A percentile compares a stretch with the other conserved stretches of the same genome.
phyloP scores from a whole-genome alignment of 2,888 invertebrate genomes.

The Cordilura impudica region DNA sequence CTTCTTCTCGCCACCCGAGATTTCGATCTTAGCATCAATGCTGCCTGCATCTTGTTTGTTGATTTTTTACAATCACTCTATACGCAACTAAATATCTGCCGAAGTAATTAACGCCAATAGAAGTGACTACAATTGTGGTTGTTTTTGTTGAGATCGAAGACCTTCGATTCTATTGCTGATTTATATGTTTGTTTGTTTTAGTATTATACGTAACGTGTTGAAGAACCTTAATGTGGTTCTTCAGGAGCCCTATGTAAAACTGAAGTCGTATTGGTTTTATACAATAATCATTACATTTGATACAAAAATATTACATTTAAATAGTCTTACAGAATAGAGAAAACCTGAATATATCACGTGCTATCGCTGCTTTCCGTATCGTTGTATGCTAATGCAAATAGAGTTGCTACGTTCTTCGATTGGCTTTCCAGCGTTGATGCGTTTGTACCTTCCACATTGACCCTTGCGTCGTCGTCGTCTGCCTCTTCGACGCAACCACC shows the following conservation, averaged over 20 bases:
- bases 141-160: slow-evolving; percentile 12
- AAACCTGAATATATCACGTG: slow-evolving; percentile 51
- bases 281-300: slow-evolving; percentile 33
- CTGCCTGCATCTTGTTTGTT: slow-evolving; percentile 87
- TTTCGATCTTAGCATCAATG: slow-evolving; percentile 93
- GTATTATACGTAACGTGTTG: slow-evolving; percentile 30
- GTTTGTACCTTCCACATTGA: slow-evolving; percentile 68
- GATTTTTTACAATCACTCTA: slow-evolving; percentile 59
- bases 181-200: background rate
- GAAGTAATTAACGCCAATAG: background rate
- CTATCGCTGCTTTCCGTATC: slow-evolving; percentile 7
- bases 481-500: slow-evolving; percentile 66
- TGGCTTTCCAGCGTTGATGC: slow-evolving; percentile 69
- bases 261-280: slow-evolving; percentile 66
- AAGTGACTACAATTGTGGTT: background rate
- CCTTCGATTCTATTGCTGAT: slow-evolving; percentile 30
- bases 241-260: slow-evolving; percentile 75
- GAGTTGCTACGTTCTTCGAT: slow-evolving; percentile 38
- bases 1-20: slow-evolving; percentile 90
- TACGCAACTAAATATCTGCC: slow-evolving; percentile 56
- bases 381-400: background rate
- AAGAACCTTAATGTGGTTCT: slow-evolving; percentile 63
- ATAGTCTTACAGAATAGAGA: slow-evolving; percentile 63
- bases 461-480: slow-evolving; percentile 65
- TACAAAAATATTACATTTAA: slow-evolving; percentile 66